Evolutionary conservation across 2,113 vertebrate genomes (phyloP), one percentile per base, ranked within the genome.

Genomic region (Vicugna pacos): DNA sequence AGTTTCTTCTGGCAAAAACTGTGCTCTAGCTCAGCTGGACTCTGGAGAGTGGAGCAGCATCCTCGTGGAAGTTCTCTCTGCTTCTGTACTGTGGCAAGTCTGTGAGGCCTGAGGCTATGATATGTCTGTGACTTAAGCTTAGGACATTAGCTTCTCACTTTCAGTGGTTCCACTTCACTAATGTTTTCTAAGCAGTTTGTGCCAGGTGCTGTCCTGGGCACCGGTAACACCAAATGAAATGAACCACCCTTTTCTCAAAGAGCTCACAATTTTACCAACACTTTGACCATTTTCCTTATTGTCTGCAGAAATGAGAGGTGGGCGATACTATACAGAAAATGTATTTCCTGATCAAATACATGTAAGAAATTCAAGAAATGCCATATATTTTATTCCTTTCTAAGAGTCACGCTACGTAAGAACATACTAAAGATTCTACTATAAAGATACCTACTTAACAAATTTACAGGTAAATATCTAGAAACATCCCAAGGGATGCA

Each of bases 401-500:
- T 75, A 80, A 94, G 50, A 88, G 48, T 69, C 65, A 35, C 10
- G 17, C 26, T 60, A 26, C 4, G 15, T 35, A 88, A 85, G 11
- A 64, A 46, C 14, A 75, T 62, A 65, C 6, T 64, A 70, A 65
- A 69, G 81, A 1, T 79, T 94, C 64, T 24, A 83, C 6, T 79
- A 14, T 6, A 60, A 95, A 89, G 76, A 69, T 15, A 60, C 7
- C 5, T n/a, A 76, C 20, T 77, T 26, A 79, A 54, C 2, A 84
- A 58, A 58, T 93, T 89, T 82, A 24, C 82, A 54, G 24, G 11
- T 79, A 60, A 81, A 77, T 86, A 86, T 76, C 73, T 89, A 89
- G 91, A 91, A 94, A 62, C 24, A 58, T 48, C 26, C 48, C 38
- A 89, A 95, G 54, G 32, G 91, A 64, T 22, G n/a, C 38, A 48